These are phyloP conservation scores for Aspidiotus destructor DNA, from an alignment of 2,888 invertebrate genomes.

Conservation along the genomic window DNA sequence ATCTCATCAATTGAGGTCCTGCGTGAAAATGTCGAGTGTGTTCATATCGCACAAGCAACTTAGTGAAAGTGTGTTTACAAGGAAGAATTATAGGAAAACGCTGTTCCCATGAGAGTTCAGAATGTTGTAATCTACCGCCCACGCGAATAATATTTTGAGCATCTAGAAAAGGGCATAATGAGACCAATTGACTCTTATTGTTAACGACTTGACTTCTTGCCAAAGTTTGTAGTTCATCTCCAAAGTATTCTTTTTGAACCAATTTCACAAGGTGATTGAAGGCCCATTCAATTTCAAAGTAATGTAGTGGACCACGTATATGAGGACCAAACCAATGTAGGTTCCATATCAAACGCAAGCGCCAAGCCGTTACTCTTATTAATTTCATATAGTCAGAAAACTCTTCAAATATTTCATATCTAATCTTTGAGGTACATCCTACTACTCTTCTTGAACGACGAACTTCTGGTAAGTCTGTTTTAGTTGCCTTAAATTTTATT, in stretches of 20 bases:
- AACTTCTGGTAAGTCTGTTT: neutral
- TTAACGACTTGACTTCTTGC: neutral
- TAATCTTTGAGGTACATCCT: neutral
- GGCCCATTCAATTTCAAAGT: neutral
- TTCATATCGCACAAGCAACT: no score
- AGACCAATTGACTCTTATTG: neutral
- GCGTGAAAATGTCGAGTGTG: no score
- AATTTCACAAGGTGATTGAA: neutral
- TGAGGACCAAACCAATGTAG: slow-evolving; percentile 7
- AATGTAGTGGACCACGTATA: slow-evolving; percentile 4
- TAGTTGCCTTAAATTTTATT: neutral
- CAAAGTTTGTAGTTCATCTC: neutral
- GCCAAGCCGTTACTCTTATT: slow-evolving; percentile 1
- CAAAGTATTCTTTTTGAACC: neutral
- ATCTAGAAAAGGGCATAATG: neutral
- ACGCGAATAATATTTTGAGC: no score
- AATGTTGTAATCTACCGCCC: no score
- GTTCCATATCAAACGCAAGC: neutral
- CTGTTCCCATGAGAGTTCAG: no score
- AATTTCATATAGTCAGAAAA: slow-evolving; percentile 1
- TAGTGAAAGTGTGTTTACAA: no score
- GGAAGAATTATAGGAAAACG: no score
- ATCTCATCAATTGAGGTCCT: no score
- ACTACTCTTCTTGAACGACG: neutral
- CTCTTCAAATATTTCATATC: no score